Percentiles rank a stretch among this genome's conserved stretches.
Conservation (phyloP, 2,797 vertebrate species). For the Periophthalmus magnuspinnatus region DNA sequence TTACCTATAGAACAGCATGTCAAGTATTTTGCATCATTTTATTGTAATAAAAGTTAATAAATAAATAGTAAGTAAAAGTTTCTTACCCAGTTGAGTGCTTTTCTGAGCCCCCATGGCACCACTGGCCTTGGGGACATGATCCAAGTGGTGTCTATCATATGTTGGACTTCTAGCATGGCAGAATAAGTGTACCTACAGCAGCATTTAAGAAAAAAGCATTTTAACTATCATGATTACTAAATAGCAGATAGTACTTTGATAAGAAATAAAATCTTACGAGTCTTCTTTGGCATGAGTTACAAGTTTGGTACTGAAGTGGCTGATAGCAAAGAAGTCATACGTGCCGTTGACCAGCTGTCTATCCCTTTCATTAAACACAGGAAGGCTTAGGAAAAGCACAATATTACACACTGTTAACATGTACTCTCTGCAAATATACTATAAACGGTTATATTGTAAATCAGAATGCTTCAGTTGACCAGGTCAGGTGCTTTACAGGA, state of each 20-base stretch:
- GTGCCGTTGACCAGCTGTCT: constrained; percentile 83
- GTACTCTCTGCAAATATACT: not conserved
- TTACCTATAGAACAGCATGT: constrained; percentile 36
- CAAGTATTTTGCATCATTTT: not conserved
- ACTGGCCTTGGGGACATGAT: constrained; percentile 87
- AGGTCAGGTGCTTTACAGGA: no score
- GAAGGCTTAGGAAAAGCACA: constrained; percentile 58
- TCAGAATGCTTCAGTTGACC: no score
- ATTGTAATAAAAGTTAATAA: no score
- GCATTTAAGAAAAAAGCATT: constrained; percentile 3
- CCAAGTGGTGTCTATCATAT: constrained; percentile 92
- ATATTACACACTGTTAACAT: not conserved
- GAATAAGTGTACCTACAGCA: constrained; percentile 79
- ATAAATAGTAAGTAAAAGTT: no score
- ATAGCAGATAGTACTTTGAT: not conserved
- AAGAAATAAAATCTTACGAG: constrained; percentile 48
- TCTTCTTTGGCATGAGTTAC: constrained; percentile 89
- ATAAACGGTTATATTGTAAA: no score
- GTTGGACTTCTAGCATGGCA: constrained; percentile 84
- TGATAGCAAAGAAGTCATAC: constrained; percentile 93
- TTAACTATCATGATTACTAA: not conserved
- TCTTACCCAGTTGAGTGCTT: constrained; percentile 89
- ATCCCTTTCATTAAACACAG: constrained; percentile 88
- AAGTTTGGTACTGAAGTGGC: constrained; percentile 91
- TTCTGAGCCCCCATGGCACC: constrained; percentile 94